These are phyloP conservation scores for Chrysotoxum bicinctum DNA, from an alignment of 2,888 invertebrate species.

Conservation along the genomic window DNA sequence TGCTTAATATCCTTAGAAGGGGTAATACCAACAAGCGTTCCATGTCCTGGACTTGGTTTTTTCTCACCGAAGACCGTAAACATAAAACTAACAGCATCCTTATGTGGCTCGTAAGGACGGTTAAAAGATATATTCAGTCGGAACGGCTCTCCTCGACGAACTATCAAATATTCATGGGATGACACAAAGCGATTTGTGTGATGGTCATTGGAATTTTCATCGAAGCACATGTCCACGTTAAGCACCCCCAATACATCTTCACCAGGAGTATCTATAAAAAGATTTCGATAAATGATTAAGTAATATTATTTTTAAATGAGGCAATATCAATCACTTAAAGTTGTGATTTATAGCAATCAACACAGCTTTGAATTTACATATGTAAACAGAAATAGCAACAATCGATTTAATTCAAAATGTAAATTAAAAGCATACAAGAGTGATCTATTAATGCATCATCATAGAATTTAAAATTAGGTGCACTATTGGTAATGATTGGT, in stretches of 20 bases:
- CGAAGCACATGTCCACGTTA: conserved; percentile 88
- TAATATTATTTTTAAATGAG: conserved; percentile 27
- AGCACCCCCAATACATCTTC: conserved; percentile 87
- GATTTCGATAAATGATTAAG: conserved; percentile 46
- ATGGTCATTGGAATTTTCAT: conserved; percentile 89
- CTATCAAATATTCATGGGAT: conserved; percentile 85
- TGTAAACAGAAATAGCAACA: conserved; percentile 12
- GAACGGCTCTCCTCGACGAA: conserved; percentile 93
- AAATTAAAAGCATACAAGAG: conserved; percentile 14
- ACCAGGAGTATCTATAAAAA: conserved; percentile 81
- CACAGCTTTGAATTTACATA: conserved; percentile 29
- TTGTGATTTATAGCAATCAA: conserved; percentile 21
- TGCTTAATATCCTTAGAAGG: conserved; percentile 85
- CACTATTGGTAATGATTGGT: background rate
- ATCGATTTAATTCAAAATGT: conserved; percentile 18
- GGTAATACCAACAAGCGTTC: conserved; percentile 89
- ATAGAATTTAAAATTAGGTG: background rate
- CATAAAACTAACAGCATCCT: conserved; percentile 91
- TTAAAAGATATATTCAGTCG: conserved; percentile 86
- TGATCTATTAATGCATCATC: conserved; percentile 27
- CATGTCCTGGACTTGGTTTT: conserved; percentile 90
- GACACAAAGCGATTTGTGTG: conserved; percentile 89
- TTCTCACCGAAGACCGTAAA: conserved; percentile 91
- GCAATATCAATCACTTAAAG: conserved; percentile 26
- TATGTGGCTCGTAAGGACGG: conserved; percentile 87